Percentiles rank a stretch among this genome's conserved stretches.
Conservation (phyloP, 2,888 invertebrate genomes). For the Ephialtes manifestator region DNA sequence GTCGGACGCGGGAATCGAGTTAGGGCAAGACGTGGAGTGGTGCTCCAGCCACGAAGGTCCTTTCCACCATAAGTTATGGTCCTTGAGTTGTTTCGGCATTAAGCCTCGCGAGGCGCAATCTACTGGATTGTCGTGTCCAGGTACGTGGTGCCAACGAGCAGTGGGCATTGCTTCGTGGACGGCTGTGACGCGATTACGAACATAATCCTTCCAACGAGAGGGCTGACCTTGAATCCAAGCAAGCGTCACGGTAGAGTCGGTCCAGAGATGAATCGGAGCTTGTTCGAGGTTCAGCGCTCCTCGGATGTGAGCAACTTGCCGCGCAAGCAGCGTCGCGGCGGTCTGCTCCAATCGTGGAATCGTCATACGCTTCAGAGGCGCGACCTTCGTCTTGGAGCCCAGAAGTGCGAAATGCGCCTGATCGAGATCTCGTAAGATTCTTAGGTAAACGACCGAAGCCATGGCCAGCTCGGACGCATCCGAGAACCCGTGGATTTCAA, state of each 20-base stretch:
- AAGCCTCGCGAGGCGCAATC: slow-evolving; percentile 35
- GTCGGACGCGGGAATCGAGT: slow-evolving; percentile 36
- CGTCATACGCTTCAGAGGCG: slow-evolving; percentile 58
- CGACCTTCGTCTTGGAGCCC: slow-evolving; percentile 47
- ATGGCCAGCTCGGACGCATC: slow-evolving; percentile 57
- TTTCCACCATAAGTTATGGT: slow-evolving; percentile 29
- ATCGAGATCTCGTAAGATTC: slow-evolving; percentile 2
- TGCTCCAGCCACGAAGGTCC: slow-evolving; percentile 14
- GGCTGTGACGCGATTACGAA: slow-evolving; percentile 4
- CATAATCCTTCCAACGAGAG: slow-evolving; percentile 23
- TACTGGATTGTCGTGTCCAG: slow-evolving; percentile 21
- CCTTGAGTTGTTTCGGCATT: slow-evolving; percentile 16
- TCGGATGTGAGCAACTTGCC: slow-evolving; percentile 42
- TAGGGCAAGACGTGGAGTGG: slow-evolving; percentile 21
- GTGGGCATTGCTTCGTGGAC: slow-evolving; percentile 25
- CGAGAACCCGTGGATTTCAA: slow-evolving; percentile 58
- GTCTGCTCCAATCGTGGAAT: slow-evolving; percentile 34
- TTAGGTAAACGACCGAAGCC: slow-evolving; percentile 41
- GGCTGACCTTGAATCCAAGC: slow-evolving; percentile 29
- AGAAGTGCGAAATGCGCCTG: background rate
- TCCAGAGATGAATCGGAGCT: slow-evolving; percentile 1
- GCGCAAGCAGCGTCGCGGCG: slow-evolving; percentile 51
- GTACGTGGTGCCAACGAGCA: slow-evolving; percentile 24
- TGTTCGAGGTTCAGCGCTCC: slow-evolving; percentile 10
- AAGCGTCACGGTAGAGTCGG: slow-evolving; percentile 3